Conservation (phyloP, 2,888 invertebrate genomes). For the Lochmaea capreae region DNA sequence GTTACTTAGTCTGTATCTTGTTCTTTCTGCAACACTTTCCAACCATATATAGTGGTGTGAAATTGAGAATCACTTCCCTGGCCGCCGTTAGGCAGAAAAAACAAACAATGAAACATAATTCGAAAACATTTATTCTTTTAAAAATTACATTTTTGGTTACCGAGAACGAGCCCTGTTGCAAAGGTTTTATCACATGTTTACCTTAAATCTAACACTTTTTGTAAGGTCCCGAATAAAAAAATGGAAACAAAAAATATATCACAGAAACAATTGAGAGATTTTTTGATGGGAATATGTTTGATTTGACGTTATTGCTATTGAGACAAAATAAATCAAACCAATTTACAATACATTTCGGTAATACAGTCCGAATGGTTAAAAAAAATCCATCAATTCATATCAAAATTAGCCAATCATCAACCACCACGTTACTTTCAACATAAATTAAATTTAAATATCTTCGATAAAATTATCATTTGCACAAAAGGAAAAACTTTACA, state of each 20-base stretch:
- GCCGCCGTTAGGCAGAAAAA: neutral
- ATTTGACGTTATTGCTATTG: neutral
- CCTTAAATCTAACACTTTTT: conserved; percentile 25
- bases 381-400: neutral
- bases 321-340: neutral
- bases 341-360: neutral
- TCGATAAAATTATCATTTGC: neutral
- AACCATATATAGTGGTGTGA: no score
- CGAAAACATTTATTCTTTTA: conserved; percentile 39
- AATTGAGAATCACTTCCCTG: no score
- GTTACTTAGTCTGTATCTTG: no score
- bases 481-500: neutral
- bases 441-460: neutral
- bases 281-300: neutral
- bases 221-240: conserved; percentile 32
- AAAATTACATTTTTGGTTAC: conserved; percentile 39
- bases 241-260: conserved; percentile 36
- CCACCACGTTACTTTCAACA: neutral
- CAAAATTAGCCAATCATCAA: neutral
- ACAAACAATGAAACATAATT: neutral
- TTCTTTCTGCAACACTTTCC: no score
- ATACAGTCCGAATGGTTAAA: neutral
- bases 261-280: conserved; percentile 36
- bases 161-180: conserved; percentile 39
- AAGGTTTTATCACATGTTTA: conserved; percentile 42